phyloP scores from a whole-genome alignment of 2,113 vertebrate genomes.

The Cephalopterus ornatus region DNA sequence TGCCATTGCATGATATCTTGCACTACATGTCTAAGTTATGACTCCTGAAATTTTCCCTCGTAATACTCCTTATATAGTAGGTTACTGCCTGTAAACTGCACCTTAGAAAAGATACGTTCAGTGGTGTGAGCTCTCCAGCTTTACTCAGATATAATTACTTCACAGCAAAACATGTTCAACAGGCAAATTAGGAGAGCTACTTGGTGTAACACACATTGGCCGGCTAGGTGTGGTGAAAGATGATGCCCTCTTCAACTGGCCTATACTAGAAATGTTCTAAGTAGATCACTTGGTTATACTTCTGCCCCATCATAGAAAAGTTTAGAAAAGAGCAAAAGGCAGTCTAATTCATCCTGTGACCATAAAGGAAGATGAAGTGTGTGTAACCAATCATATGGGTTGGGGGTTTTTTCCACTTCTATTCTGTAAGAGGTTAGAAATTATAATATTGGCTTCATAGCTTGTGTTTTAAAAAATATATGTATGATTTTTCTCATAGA shows the following conservation, averaged over 20 bases:
- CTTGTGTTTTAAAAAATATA: neutral
- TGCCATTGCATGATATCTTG: neutral
- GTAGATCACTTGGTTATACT: neutral
- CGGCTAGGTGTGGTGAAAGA: neutral
- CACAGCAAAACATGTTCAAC: neutral
- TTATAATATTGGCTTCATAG: neutral
- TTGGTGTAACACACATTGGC: neutral
- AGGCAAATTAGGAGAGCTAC: neutral
- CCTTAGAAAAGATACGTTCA: neutral
- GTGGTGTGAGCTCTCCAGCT: neutral
- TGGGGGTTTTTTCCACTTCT: neutral
- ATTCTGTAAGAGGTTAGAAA: neutral
- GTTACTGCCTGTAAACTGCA: neutral
- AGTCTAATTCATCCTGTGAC: neutral
- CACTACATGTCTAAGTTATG: neutral
- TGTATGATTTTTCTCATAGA: neutral
- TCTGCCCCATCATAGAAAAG: neutral
- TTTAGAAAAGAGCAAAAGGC: neutral
- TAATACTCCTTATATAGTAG: neutral
- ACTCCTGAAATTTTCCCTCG: neutral
- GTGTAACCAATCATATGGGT: neutral
- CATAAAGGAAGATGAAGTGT: neutral
- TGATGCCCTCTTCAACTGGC: neutral
- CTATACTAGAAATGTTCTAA: neutral
- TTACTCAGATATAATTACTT: neutral